Conservation (phyloP, 2,113 vertebrate genomes). For the Corynorhinus townsendii region DNA sequence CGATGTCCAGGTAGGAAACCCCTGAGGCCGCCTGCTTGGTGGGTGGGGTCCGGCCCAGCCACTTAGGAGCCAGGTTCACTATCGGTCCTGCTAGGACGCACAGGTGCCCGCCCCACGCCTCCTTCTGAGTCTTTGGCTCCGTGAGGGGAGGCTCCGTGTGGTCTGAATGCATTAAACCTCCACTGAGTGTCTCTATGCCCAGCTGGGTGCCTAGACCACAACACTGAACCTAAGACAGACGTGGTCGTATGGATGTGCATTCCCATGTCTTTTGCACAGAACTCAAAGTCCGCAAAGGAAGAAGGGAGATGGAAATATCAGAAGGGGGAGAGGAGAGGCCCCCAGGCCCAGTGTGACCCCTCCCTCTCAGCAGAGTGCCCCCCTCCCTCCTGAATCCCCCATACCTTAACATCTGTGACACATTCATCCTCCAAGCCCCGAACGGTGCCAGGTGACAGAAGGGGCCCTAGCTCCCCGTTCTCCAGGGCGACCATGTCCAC, state of each 20-base stretch:
- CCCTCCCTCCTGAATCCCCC: neutral
- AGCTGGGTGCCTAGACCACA: neutral
- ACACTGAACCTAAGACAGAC: neutral
- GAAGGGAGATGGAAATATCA: neutral
- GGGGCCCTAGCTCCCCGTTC: constrained; percentile 73
- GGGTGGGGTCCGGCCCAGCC: accelerated
- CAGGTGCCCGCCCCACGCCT: accelerated
- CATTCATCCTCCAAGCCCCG: constrained; percentile 76
- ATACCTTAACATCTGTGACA: constrained; percentile 76
- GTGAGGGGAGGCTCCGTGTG: neutral
- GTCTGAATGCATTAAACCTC: neutral
- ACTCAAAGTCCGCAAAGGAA: neutral
- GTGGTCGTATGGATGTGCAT: accelerated
- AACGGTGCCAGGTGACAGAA: constrained; percentile 73
- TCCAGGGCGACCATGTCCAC: constrained; percentile 77
- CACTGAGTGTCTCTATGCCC: accelerated
- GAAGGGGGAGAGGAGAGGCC: neutral
- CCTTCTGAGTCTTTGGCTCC: too few relatives aligned
- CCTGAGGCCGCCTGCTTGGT: neutral
- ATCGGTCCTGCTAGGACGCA: accelerated
- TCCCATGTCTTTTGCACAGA: neutral
- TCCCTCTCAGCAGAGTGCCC: neutral
- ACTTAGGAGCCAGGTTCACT: neutral
- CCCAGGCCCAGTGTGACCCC: neutral
- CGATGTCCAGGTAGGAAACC: neutral